Percentiles rank a stretch among this genome's conserved stretches.
Conservation (phyloP, 2,888 invertebrate genomes). For the Volucella bombylans region DNA sequence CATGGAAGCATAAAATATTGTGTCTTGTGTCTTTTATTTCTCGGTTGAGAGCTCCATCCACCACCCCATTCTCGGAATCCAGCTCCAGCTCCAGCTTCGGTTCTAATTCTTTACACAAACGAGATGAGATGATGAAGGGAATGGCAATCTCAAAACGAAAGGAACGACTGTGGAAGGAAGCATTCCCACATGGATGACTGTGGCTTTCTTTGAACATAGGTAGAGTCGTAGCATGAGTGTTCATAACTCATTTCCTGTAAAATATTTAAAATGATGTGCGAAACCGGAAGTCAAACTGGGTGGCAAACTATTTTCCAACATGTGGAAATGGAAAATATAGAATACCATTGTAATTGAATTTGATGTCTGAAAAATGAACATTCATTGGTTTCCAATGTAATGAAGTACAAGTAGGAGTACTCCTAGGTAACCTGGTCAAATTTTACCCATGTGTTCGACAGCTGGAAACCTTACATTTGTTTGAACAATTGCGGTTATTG, state of each 20-base stretch:
- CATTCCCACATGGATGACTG: conserved; percentile 16
- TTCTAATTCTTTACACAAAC: background rate
- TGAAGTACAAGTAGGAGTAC: too few species aligned
- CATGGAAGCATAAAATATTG: conserved; percentile 65
- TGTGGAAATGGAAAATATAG: conserved; percentile 23
- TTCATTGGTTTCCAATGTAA: background rate
- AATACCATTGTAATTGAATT: conserved; percentile 12
- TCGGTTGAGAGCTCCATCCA: too few species aligned
- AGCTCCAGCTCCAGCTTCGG: too few species aligned
- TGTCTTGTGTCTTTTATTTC: conserved; percentile 29
- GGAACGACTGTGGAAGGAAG: conserved; percentile 32
- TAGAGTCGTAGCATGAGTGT: background rate
- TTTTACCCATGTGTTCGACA: too few species aligned
- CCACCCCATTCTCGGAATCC: too few species aligned
- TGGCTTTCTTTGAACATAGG: background rate
- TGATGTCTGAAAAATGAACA: background rate
- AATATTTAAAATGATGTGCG: conserved; percentile 42
- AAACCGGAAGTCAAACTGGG: conserved; percentile 5
- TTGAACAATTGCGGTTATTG: too few species aligned
- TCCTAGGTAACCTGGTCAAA: too few species aligned
- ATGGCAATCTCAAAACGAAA: conserved; percentile 5
- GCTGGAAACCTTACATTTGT: too few species aligned
- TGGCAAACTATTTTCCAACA: conserved; percentile 33
- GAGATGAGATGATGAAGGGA: background rate
- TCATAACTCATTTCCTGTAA: conserved; percentile 20